These are phyloP conservation scores for Sceliomorpha sp. DNA, from an alignment of 2,888 invertebrate genomes.

Conservation along the genomic window DNA sequence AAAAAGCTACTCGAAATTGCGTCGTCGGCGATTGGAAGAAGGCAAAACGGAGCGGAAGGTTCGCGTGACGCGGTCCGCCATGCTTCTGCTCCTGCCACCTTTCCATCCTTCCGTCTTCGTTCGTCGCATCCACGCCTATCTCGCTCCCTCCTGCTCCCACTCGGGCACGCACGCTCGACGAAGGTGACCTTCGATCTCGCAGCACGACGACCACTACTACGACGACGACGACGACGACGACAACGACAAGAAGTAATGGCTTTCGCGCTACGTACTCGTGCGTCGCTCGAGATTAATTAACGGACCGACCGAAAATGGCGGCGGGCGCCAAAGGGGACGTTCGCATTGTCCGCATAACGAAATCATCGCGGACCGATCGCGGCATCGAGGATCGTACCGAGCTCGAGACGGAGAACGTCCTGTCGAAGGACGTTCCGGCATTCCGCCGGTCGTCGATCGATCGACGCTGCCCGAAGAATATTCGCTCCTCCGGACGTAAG, in stretches of 20 bases:
- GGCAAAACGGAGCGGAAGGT: constrained; percentile 15
- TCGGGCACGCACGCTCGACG: no score
- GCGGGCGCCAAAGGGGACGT: constrained; percentile 35
- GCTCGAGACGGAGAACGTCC: no score
- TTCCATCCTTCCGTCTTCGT: constrained; percentile 21
- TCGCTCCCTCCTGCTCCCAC: constrained; percentile 33
- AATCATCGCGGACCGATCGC: constrained; percentile 30
- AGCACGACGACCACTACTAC: no score
- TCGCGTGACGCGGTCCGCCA: constrained; percentile 53
- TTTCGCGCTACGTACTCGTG: constrained; percentile 69
- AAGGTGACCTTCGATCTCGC: constrained; percentile 65
- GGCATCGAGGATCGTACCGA: constrained; percentile 13
- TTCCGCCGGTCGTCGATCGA: constrained; percentile 17
- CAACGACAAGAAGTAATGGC: constrained; percentile 70
- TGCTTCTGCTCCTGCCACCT: constrained; percentile 22
- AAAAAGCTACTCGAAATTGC: constrained; percentile 33
- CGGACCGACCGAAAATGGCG: constrained; percentile 70
- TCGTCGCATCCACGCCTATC: no score
- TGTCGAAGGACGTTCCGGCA: constrained; percentile 14
- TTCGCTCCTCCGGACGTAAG: no score
- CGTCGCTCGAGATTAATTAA: constrained; percentile 68
- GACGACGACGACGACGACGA: no score
- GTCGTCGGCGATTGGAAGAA: constrained; percentile 40
- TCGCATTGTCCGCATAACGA: constrained; percentile 27
- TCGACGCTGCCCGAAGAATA: constrained; percentile 14